Percentiles rank a stretch among this genome's conserved stretches.
These are phyloP conservation scores for Eulithis prunata DNA, from an alignment of 2,888 invertebrate species.

Conservation along the genomic window DNA sequence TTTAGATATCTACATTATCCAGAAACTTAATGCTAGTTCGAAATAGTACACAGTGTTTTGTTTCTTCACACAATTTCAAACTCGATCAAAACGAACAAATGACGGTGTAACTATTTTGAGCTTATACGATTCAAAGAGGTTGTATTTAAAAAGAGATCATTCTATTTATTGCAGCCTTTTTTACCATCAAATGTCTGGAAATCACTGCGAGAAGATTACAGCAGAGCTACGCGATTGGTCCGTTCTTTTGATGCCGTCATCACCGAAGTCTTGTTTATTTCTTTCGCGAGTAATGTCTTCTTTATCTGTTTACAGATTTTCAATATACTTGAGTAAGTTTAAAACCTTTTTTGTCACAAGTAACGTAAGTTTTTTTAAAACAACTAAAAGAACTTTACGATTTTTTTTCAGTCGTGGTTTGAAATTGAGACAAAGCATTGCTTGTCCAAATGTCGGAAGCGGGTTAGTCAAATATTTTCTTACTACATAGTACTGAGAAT, in stretches of 20 bases:
- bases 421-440: neutral
- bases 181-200: conserved; percentile 58
- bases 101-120: too few species aligned
- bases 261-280: conserved; percentile 84
- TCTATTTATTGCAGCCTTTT: conserved; percentile 48
- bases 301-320: conserved; percentile 88
- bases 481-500: too few species aligned
- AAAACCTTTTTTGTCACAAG: neutral
- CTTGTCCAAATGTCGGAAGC: neutral
- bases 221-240: conserved; percentile 83
- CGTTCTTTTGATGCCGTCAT: conserved; percentile 84
- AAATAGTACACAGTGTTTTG: too few species aligned
- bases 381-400: too few species aligned
- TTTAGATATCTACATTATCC: too few species aligned
- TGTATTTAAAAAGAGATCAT: neutral
- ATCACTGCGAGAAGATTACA: conserved; percentile 84
- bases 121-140: too few species aligned
- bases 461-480: conserved; percentile 15
- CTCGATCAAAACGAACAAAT: too few species aligned
- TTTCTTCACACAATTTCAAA: too few species aligned
- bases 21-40: too few species aligned
- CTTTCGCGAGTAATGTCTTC: conserved; percentile 87
- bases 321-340: conserved; percentile 84
- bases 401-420: conserved; percentile 4
- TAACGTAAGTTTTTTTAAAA: too few species aligned